A percentile compares a stretch with the other conserved stretches of the same genome.
These are phyloP conservation scores for Drosophila stalkeri DNA, from an alignment of 2,888 invertebrate genomes.

Conservation along the genomic window DNA sequence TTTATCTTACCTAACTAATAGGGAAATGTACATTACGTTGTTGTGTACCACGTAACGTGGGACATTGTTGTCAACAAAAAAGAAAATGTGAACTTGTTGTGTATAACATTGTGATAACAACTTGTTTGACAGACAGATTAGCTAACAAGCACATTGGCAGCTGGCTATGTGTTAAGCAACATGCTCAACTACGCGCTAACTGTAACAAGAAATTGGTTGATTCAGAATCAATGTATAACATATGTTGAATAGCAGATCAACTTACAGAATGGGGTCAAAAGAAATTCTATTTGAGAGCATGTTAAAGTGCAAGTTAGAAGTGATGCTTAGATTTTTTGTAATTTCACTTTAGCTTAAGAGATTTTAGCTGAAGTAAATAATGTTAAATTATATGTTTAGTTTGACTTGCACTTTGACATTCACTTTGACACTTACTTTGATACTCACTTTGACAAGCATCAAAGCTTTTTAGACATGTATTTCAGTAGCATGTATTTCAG, in stretches of 20 bases:
- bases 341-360: neutral
- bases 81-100: neutral
- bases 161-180: conserved; percentile 7
- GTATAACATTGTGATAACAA: conserved; percentile 3
- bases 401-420: neutral
- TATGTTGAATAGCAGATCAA: too few species aligned
- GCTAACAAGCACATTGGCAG: conserved; percentile 13
- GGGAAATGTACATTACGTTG: conserved; percentile 4
- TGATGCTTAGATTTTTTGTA: too few species aligned
- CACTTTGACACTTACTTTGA: too few species aligned
- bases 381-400: neutral
- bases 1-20: conserved; percentile 4
- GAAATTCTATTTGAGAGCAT: neutral
- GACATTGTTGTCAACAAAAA: neutral
- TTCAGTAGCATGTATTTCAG: too few species aligned
- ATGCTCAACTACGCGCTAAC: neutral
- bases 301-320: neutral
- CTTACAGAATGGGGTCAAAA: neutral
- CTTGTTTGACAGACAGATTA: conserved; percentile 18
- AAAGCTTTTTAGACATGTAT: too few species aligned
- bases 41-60: conserved; percentile 1
- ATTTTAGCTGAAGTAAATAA: neutral
- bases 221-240: neutral
- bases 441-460: too few species aligned
- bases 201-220: neutral